These are phyloP conservation scores for Epiperipatus broadwayi DNA, from an alignment of 2,888 invertebrate species.

Conservation along the genomic window DNA sequence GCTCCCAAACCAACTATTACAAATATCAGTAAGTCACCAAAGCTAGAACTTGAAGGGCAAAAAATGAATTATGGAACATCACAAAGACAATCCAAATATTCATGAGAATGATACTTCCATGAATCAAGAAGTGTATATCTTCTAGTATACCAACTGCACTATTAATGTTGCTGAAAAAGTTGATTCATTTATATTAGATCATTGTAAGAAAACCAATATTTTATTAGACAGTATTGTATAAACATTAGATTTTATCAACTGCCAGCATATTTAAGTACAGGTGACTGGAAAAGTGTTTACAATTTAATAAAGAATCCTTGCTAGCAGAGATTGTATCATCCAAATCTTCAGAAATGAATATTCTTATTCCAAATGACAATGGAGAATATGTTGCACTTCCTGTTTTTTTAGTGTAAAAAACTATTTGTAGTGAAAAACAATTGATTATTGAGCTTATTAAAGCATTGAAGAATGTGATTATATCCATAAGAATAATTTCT, in stretches of 20 bases:
- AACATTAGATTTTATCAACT: constrained; percentile 91
- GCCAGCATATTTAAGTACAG: constrained; percentile 96
- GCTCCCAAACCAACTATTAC: too few relatives aligned
- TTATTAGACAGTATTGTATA: constrained; percentile 89
- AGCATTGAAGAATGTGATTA: too few relatives aligned
- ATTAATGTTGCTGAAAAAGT: constrained; percentile 66
- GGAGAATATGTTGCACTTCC: constrained; percentile 94
- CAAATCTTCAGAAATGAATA: constrained; percentile 97
- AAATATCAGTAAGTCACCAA: too few relatives aligned
- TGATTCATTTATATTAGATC: constrained; percentile 77
- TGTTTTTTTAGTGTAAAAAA: too few relatives aligned
- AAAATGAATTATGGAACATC: constrained; percentile 91
- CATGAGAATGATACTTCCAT: constrained; percentile 71
- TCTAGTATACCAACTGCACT: constrained; percentile 71
- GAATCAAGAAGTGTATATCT: constrained; percentile 97
- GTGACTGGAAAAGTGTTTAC: too few relatives aligned
- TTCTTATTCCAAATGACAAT: constrained; percentile 65
- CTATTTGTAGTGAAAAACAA: too few relatives aligned
- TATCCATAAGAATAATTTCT: too few relatives aligned
- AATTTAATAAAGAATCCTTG: constrained; percentile 66
- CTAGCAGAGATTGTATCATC: constrained; percentile 80
- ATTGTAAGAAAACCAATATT: constrained; percentile 85
- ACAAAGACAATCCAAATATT: constrained; percentile 61
- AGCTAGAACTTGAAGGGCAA: constrained; percentile 76
- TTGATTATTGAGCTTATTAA: too few relatives aligned